phyloP scores from a whole-genome alignment of 2,888 invertebrate genomes.

The Gymnosoma rotundatum region DNA sequence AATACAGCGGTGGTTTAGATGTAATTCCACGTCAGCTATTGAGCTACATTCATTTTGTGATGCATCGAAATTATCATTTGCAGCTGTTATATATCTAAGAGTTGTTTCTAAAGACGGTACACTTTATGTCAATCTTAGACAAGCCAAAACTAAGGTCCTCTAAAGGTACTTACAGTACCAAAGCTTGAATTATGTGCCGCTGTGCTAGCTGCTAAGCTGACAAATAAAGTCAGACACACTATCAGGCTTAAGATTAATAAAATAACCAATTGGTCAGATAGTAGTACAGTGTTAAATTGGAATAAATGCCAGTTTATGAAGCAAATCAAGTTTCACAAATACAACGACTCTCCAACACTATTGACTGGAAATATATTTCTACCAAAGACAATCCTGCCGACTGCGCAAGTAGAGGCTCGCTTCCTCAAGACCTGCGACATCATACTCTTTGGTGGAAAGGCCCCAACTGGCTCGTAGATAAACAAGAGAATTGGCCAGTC shows the following conservation, averaged over 20 bases:
- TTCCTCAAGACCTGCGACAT: too few relatives aligned
- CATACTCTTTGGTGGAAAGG: too few relatives aligned
- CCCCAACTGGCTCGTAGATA: too few relatives aligned
- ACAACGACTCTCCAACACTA: too few relatives aligned
- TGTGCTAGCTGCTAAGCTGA: background rate
- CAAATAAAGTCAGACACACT: conserved; percentile 3
- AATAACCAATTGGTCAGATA: too few relatives aligned
- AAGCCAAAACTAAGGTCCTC: conserved; percentile 43
- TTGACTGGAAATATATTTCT: too few relatives aligned
- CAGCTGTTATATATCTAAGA: conserved; percentile 45
- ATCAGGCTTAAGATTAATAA: background rate
- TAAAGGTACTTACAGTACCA: conserved; percentile 36
- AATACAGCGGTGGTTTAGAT: conserved; percentile 34
- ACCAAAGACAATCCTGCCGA: too few relatives aligned
- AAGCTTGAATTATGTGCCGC: conserved; percentile 39
- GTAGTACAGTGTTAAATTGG: too few relatives aligned
- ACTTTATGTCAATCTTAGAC: conserved; percentile 2
- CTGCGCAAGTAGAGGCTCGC: too few relatives aligned
- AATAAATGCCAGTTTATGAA: background rate
- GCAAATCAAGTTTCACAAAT: too few relatives aligned
- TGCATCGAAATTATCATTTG: conserved; percentile 48
- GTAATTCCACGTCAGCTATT: background rate
- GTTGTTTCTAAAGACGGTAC: background rate
- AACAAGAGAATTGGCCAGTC: too few relatives aligned
- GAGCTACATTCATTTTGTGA: conserved; percentile 57